Evolutionary conservation across 2,797 vertebrate genomes (phyloP), one percentile per base, ranked within the genome.

Genomic region (Babyrousa celebensis): DNA sequence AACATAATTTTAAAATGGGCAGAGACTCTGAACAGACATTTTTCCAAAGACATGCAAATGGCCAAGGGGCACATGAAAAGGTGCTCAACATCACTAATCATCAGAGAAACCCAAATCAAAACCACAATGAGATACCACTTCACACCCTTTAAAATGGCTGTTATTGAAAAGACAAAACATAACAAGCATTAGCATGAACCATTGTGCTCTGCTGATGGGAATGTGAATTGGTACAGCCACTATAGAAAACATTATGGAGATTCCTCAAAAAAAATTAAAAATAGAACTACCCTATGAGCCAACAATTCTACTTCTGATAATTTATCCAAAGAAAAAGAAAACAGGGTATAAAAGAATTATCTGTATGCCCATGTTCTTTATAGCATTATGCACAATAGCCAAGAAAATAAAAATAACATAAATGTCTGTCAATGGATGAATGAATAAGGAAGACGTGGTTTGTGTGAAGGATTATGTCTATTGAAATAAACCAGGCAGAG

Each of bases 191-290:
- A 5, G 36, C 4, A 12, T 82, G n/a, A 91, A n/a, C 21, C 20
- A 15, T 78, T n/a, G 25, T n/a, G 5, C 10, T 85, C n/a, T 58
- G 21, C 0, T 40, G 75, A 25, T 95, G 3, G 43, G 36, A 75
- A 67, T 54, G 2, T 48, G 43, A 87, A 40, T 0, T 87, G 29
- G 23, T 71, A 25, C n/a, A 9, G 25, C n/a, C 20, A 25, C 56
- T 12, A 23, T 40, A 23, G 40, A 78, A 62, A 58, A 27, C 6
- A 94, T 20, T 21, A 32, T 29, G 36, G 10, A 68, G 10, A 9
- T 68, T 60, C 18, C 86, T 68, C 40, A 75, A 84, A 89, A 84
- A 89, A 77, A 65, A 58, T 75, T 67, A 68, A 83, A 89, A 68
- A 48, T 36, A 70, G 70, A 68, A 36, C 23, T 84, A 32, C n/a